phyloP scores from a whole-genome alignment of 1,140 invertebrate genomes.

The Ceratitis capitata region DNA sequence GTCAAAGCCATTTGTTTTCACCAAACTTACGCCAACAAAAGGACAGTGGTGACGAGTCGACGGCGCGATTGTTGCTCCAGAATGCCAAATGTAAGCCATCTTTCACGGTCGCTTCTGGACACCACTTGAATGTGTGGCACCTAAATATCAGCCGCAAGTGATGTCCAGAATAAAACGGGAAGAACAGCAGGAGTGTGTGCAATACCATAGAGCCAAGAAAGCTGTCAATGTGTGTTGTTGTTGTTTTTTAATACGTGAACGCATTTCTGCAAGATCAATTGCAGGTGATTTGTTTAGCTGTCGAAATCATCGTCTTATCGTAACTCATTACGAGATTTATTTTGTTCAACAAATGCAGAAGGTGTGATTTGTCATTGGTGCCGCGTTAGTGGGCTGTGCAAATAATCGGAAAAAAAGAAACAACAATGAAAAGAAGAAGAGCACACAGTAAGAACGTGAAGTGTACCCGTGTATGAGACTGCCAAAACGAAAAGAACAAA shows the following conservation, averaged over 20 bases:
- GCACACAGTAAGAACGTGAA: not conserved
- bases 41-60: not conserved
- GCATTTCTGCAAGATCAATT: slow-evolving; percentile 59
- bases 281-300: slow-evolving; percentile 66
- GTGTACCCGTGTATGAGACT: no score
- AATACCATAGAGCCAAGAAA: no score
- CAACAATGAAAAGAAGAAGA: not conserved
- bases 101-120: slow-evolving; percentile 10
- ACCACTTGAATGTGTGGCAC: not conserved
- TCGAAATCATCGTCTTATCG: slow-evolving; percentile 66
- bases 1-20: not conserved
- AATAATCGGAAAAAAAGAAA: slow-evolving; percentile 27
- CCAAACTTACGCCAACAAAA: not conserved
- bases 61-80: slow-evolving; percentile 33
- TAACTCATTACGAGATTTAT: slow-evolving; percentile 66
- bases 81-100: slow-evolving; percentile 26
- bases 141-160: slow-evolving; percentile 30
- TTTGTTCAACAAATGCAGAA: slow-evolving; percentile 66
- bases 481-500: no score
- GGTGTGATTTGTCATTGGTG: slow-evolving; percentile 65
- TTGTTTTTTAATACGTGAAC: not conserved
- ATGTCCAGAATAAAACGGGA: not conserved
- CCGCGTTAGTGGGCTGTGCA: slow-evolving; percentile 45
- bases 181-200: not conserved
- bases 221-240: not conserved